These are phyloP conservation scores for Oryzias javanicus DNA, from an alignment of 2,113 vertebrate genomes.

Conservation along the genomic window DNA sequence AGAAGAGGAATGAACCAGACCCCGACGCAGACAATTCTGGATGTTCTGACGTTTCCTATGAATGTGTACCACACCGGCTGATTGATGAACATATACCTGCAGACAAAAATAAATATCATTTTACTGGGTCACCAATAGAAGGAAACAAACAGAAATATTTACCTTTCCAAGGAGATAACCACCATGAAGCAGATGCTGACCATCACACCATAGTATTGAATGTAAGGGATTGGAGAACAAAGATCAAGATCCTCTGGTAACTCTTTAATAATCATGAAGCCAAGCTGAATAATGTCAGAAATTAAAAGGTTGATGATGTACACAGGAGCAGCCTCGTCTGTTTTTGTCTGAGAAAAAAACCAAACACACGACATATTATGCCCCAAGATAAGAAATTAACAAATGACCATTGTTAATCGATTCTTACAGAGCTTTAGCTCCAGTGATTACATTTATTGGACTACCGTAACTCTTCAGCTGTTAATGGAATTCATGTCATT, in stretches of 20 bases:
- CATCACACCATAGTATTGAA: fast-evolving
- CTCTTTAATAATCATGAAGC: not conserved
- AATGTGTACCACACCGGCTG: not conserved
- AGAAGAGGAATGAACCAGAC: constrained; percentile 1
- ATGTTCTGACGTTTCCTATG: not conserved
- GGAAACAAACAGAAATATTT: not conserved
- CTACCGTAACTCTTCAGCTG: too few relatives aligned
- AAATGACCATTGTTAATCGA: too few relatives aligned
- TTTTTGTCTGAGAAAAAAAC: constrained; percentile 8
- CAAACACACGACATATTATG: too few relatives aligned
- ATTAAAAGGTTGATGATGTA: constrained; percentile 4
- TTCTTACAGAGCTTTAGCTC: too few relatives aligned
- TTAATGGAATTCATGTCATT: too few relatives aligned
- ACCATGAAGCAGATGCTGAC: not conserved
- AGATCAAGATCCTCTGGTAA: too few relatives aligned
- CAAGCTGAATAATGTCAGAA: constrained; percentile 20
- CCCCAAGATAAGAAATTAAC: too few relatives aligned
- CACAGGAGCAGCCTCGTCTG: not conserved
- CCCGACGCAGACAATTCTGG: not conserved
- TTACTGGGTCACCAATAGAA: too few relatives aligned
- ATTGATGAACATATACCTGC: constrained; percentile 14
- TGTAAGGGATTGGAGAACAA: fast-evolving
- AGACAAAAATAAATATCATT: not conserved
- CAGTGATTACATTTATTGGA: too few relatives aligned
- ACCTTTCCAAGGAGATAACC: constrained; percentile 1